Conservation (phyloP, 2,797 vertebrate genomes). For the Chaenodraco wilsoni region DNA sequence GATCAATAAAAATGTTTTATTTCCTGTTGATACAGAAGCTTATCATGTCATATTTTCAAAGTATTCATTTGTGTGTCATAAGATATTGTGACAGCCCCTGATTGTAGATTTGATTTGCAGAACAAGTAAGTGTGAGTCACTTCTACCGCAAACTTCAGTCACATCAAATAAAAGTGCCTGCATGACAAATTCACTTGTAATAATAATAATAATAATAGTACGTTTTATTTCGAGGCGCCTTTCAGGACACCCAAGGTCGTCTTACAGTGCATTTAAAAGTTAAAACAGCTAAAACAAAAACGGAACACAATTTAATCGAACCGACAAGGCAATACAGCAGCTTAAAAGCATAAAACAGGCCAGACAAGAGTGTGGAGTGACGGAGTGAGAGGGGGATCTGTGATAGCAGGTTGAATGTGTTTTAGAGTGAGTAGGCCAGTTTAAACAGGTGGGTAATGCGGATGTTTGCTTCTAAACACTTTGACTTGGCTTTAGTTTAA, state of each 20-base stretch:
- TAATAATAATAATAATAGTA: too few species aligned
- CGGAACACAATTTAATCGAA: too few species aligned
- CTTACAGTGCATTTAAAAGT: too few species aligned
- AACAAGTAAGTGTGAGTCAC: slow-evolving; percentile 20
- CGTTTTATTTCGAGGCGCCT: too few species aligned
- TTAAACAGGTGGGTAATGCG: neutral
- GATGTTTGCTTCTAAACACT: slow-evolving; percentile 3
- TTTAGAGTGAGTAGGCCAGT: too few species aligned
- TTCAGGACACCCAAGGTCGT: too few species aligned
- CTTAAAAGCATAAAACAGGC: too few species aligned
- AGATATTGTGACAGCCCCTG: neutral
- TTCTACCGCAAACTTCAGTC: slow-evolving; percentile 14
- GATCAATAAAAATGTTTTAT: slow-evolving; percentile 99
- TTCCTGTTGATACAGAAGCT: slow-evolving; percentile 95
- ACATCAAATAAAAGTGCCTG: slow-evolving; percentile 17
- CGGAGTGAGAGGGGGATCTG: too few species aligned
- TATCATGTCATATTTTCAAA: slow-evolving; percentile 56
- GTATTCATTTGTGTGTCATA: neutral
- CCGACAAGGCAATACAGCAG: too few species aligned
- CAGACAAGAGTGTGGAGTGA: too few species aligned
- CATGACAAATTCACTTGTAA: slow-evolving; percentile 22
- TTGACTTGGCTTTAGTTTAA: slow-evolving; percentile 3
- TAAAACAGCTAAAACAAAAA: too few species aligned
- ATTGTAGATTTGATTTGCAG: slow-evolving; percentile 10
- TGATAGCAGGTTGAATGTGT: too few species aligned